These are phyloP conservation scores for Lophius piscatorius DNA, from an alignment of 2,113 vertebrate genomes.

Conservation along the genomic window DNA sequence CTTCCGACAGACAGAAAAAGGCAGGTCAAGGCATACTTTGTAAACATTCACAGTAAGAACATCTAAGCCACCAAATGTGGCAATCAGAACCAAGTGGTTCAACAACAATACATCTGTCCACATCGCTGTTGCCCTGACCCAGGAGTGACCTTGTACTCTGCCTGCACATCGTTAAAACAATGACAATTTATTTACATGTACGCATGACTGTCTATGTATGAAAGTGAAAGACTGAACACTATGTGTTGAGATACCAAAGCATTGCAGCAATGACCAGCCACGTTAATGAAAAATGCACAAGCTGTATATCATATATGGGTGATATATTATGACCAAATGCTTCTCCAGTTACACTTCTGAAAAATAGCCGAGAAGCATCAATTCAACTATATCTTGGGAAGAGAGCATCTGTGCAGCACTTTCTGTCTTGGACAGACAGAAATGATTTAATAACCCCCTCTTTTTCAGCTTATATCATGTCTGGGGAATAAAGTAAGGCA, in stretches of 20 bases:
- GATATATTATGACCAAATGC: constrained; percentile 71
- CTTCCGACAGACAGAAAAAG: background rate
- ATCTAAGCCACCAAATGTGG: constrained; percentile 53
- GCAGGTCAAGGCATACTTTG: background rate
- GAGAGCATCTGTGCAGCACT: constrained; percentile 23
- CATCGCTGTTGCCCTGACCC: background rate
- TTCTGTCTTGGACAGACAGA: constrained; percentile 55
- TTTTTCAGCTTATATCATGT: constrained; percentile 71
- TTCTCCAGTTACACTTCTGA: constrained; percentile 72
- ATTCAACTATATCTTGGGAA: constrained; percentile 66
- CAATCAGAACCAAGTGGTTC: no score
- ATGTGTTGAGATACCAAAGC: constrained; percentile 54
- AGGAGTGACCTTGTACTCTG: constrained; percentile 2
- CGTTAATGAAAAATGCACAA: constrained; percentile 73
- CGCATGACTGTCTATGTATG: constrained; percentile 33
- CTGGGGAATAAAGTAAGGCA: constrained; percentile 37
- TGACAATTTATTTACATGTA: constrained; percentile 43
- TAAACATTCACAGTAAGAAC: no score
- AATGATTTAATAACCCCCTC: constrained; percentile 68
- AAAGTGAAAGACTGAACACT: constrained; percentile 34
- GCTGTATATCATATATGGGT: constrained; percentile 66
- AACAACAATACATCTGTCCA: constrained; percentile 38
- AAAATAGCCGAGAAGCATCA: constrained; percentile 72
- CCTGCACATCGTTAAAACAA: constrained; percentile 30
- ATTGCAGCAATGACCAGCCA: constrained; percentile 71